Conservation (phyloP, 2,113 vertebrate species). For the Nipponia nippon region DNA sequence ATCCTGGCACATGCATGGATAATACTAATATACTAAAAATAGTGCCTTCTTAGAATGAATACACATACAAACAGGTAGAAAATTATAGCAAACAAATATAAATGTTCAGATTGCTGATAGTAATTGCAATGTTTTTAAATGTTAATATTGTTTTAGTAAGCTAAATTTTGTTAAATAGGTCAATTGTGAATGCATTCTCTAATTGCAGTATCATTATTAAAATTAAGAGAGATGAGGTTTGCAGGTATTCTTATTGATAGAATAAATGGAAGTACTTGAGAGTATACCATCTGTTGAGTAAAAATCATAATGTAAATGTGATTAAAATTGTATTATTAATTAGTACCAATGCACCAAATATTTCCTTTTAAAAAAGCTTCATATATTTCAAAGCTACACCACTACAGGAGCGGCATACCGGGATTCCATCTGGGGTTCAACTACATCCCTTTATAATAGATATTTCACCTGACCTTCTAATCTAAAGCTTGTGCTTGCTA, state of each 20-base stretch:
- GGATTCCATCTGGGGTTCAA: not conserved
- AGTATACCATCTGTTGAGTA: not conserved
- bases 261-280: not conserved
- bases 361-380: not conserved
- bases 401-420: not conserved
- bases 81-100: not conserved
- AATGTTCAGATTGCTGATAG: not conserved
- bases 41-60: not conserved
- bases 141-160: not conserved
- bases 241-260: not conserved
- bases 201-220: not conserved
- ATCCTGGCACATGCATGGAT: not conserved
- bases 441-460: not conserved
- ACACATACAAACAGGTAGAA: not conserved
- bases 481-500: conserved; percentile 35
- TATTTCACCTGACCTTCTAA: conserved; percentile 55
- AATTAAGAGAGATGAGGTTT: not conserved
- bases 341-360: not conserved
- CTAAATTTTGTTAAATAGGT: not conserved
- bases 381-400: not conserved
- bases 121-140: not conserved
- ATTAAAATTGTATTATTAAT: not conserved
- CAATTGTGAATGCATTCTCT: not conserved
- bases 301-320: not conserved
- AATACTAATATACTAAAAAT: not conserved